These are phyloP conservation scores for Idaea biselata DNA, from an alignment of 2,888 invertebrate species.

Conservation along the genomic window DNA sequence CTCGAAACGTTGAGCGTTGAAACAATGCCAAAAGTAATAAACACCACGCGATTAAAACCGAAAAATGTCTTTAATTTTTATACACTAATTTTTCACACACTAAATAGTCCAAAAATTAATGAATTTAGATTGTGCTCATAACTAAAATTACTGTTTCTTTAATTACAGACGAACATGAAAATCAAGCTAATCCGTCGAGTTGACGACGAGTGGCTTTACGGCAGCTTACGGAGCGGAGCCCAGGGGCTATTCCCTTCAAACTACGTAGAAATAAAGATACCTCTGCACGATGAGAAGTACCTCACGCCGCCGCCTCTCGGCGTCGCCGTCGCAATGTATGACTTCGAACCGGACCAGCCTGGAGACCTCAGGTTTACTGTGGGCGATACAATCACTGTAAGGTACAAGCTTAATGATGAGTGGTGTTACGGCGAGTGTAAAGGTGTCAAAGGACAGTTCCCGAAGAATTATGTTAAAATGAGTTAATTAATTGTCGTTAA, in stretches of 20 bases:
- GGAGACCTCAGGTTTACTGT: conserved; percentile 61
- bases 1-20: too few species aligned
- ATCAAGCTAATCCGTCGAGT: conserved; percentile 86
- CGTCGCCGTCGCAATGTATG: conserved; percentile 84
- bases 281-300: conserved; percentile 73
- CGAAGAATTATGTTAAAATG: conserved; percentile 86
- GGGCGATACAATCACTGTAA: conserved; percentile 80
- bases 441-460: conserved; percentile 87
- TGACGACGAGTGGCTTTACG: conserved; percentile 90
- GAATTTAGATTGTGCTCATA: background rate
- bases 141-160: conserved; percentile 6
- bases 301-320: conserved; percentile 41
- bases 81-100: too few species aligned
- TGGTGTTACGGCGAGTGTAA: conserved; percentile 89
- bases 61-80: too few species aligned
- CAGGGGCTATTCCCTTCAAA: conserved; percentile 91
- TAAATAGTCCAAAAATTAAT: too few species aligned
- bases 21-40: too few species aligned
- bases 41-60: too few species aligned
- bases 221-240: conserved; percentile 82
- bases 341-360: conserved; percentile 83
- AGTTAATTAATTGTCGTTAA: conserved; percentile 37
- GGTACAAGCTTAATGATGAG: conserved; percentile 85
- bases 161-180: conserved; percentile 84
- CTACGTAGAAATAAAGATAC: conserved; percentile 88